phyloP scores from a whole-genome alignment of 2,888 invertebrate genomes.

The Stenodema calcarata region DNA sequence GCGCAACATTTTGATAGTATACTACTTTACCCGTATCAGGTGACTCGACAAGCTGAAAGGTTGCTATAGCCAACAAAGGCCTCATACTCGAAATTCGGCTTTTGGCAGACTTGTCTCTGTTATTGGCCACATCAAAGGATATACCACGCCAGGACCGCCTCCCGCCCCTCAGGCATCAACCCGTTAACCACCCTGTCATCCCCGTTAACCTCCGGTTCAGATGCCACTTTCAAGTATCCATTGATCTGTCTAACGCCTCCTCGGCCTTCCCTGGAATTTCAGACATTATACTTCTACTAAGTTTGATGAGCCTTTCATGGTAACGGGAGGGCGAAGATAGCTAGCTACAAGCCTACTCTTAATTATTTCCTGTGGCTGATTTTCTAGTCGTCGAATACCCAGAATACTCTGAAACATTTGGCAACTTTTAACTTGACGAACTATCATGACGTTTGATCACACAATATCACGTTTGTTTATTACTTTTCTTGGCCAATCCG shows the following conservation, averaged over 20 bases:
- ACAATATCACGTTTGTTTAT: no score
- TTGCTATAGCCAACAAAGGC: no score
- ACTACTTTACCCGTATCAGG: no score
- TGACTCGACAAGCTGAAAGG: no score
- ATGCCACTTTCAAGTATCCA: not conserved
- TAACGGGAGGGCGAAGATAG: not conserved
- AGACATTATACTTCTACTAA: not conserved
- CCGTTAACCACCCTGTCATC: not conserved
- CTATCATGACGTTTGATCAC: no score
- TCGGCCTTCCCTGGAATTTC: not conserved
- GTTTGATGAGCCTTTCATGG: not conserved
- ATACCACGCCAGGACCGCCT: not conserved
- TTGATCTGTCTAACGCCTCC: not conserved
- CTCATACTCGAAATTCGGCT: not conserved
- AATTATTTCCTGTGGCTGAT: not conserved
- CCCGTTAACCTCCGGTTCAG: not conserved
- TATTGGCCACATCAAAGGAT: not conserved
- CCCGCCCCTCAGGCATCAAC: not conserved
- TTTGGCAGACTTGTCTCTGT: not conserved
- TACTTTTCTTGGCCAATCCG: no score
- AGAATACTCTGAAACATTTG: no score
- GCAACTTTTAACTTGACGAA: no score
- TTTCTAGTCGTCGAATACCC: no score
- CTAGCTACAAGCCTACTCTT: not conserved
- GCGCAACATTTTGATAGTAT: no score